Evolutionary conservation across 2,797 vertebrate genomes (phyloP), one percentile per base, ranked within the genome.

Genomic region (Stomatorhinus walkeri): DNA sequence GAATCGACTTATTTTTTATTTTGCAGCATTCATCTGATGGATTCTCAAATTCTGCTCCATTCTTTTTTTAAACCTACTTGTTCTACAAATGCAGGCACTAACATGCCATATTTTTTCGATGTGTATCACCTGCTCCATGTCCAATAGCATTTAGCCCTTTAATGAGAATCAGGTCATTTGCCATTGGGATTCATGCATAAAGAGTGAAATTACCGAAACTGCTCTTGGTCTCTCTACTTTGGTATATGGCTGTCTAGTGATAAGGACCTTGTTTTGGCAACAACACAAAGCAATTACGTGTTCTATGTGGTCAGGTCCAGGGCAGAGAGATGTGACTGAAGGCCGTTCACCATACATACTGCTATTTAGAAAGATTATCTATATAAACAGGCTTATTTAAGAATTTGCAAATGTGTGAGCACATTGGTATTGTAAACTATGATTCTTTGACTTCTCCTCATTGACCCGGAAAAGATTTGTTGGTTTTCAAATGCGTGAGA

Each of bases 261-360:
- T 88, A 87, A 89, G 87, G 76, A 87, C n/a, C 24, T 43, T 28
- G 36, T 83, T 87, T 51, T 89, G 72, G 40, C 68, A 64, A 54
- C 7, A 12, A 14, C 54, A 87, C 72, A 79, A 87, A 87, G 89
- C 81, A 51, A 83, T 51, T 48, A 19, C 51, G 72, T 89, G 36
- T 87, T 89, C 46, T 10, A 89, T 87, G 85, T 87, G 32, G 85
- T 83, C 32, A 87, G 86, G 64, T 87, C 85, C 19, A 85, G 51
- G 48, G 9, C 16, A 19, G 43, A 16, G 36, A 49, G 10, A 79
- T 85, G n/a, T 49, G 49, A 72, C 61, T 43, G 85, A 89, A 87
- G 28, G 43, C 59, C 22, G 64, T 46, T 85, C 68, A 88, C 56
- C 36, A 46, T 56, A 14, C 7, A 14, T 19, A 2, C 24, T 84